Percentiles rank a stretch among this genome's conserved stretches.
These are phyloP conservation scores for Acrocephalus kingi DNA, from an alignment of 2,113 vertebrate species.

Conservation along the genomic window DNA sequence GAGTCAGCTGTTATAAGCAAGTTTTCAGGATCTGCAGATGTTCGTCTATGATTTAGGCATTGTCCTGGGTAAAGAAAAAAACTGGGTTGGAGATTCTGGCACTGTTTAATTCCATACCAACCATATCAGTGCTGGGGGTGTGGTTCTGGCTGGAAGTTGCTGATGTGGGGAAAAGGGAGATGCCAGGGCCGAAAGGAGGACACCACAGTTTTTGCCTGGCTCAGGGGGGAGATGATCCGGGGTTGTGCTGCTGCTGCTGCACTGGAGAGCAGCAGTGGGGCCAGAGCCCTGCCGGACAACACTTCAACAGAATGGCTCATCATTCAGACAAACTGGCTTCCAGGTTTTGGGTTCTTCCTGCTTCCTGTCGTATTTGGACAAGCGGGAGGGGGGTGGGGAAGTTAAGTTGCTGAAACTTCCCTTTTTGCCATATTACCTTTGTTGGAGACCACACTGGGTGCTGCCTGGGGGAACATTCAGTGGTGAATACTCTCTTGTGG, in stretches of 20 bases:
- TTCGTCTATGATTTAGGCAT: not conserved
- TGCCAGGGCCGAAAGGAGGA: not conserved
- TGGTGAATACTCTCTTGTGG: not conserved
- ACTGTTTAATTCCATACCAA: not conserved
- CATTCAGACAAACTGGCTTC: not conserved
- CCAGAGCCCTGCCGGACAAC: rapidly evolving
- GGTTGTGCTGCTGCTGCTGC: rapidly evolving
- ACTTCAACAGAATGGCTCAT: too few species aligned
- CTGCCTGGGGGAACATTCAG: not conserved
- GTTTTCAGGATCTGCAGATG: not conserved
- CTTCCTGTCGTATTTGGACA: not conserved
- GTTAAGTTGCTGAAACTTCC: not conserved
- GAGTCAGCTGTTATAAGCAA: not conserved
- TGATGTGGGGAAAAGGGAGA: not conserved
- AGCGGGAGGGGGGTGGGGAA: not conserved
- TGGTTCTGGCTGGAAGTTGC: not conserved
- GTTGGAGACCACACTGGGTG: rapidly evolving
- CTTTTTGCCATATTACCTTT: not conserved
- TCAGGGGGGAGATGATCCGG: rapidly evolving
- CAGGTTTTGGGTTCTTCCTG: not conserved
- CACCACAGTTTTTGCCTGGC: not conserved
- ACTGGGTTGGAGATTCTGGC: not conserved
- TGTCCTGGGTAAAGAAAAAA: not conserved
- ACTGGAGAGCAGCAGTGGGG: rapidly evolving
- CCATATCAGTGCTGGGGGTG: not conserved